phyloP scores from a whole-genome alignment of 2,113 vertebrate species.

The Callipepla squamata region DNA sequence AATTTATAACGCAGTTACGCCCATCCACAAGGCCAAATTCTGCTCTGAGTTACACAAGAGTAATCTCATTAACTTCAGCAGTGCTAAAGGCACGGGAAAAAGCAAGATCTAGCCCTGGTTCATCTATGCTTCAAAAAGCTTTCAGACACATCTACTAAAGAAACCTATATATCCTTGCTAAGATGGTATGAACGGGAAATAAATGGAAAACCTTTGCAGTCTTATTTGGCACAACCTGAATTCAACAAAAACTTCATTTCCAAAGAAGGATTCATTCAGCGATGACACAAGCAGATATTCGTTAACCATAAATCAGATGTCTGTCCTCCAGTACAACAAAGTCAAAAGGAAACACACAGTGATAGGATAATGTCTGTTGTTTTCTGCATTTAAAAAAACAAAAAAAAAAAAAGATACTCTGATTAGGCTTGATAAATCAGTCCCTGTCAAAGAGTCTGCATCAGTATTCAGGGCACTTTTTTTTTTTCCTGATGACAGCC shows the following conservation, averaged over 20 bases:
- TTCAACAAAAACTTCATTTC: not conserved
- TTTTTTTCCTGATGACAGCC: not conserved
- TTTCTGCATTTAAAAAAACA: not conserved
- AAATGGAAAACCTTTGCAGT: not conserved
- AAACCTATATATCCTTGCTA: not conserved
- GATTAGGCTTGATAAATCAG: not conserved
- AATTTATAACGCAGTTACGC: not conserved
- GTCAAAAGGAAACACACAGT: not conserved
- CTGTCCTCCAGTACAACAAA: not conserved
- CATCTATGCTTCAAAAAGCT: not conserved
- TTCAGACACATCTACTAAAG: constrained; percentile 9
- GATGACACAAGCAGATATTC: not conserved
- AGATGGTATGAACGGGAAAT: not conserved
- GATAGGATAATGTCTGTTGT: not conserved
- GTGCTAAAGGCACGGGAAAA: not conserved
- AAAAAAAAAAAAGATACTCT: not conserved
- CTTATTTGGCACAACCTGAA: not conserved
- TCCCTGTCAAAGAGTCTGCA: not conserved
- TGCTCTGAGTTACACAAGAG: not conserved
- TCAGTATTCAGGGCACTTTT: not conserved
- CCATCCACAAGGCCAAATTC: constrained; percentile 8
- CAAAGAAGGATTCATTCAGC: not conserved
- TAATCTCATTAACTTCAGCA: not conserved
- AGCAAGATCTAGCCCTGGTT: not conserved
- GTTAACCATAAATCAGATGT: not conserved